Conservation (phyloP, 2,888 invertebrate genomes). For the Trichopria drosophilae region DNA sequence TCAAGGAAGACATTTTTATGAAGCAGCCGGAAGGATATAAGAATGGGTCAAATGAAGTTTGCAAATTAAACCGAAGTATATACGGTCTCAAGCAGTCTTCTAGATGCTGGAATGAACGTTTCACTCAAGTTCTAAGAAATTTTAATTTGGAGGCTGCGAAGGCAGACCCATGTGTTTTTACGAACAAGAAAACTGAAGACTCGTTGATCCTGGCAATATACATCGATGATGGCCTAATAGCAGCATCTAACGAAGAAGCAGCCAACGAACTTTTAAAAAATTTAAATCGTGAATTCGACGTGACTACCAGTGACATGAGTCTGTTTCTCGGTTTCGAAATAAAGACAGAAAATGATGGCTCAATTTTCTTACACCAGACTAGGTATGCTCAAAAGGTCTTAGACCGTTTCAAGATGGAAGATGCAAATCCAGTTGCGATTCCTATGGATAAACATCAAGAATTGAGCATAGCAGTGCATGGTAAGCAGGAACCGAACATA, state of each 20-base stretch:
- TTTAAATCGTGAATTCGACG: constrained; percentile 10
- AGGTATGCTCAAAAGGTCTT: constrained; percentile 25
- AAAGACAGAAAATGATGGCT: constrained; percentile 11
- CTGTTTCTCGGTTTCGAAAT: constrained; percentile 24
- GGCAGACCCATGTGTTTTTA: constrained; percentile 45
- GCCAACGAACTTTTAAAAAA: constrained; percentile 1
- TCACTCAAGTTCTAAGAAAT: constrained; percentile 40
- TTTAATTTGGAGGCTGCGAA: constrained; percentile 37
- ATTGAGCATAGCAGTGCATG: too few relatives aligned
- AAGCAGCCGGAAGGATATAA: constrained; percentile 46
- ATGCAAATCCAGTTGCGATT: constrained; percentile 23
- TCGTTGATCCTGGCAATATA: constrained; percentile 41
- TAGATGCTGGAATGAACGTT: constrained; percentile 46
- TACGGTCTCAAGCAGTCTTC: constrained; percentile 53
- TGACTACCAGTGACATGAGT: constrained; percentile 6
- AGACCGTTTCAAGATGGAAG: constrained; percentile 22
- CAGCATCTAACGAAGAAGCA: neutral
- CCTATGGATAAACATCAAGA: constrained; percentile 32
- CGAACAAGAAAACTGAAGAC: constrained; percentile 24
- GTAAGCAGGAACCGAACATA: too few relatives aligned
- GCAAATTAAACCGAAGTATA: constrained; percentile 45
- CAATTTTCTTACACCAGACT: constrained; percentile 26
- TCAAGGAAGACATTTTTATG: constrained; percentile 48
- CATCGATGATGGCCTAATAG: constrained; percentile 47
- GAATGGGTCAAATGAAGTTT: constrained; percentile 43